Percentiles rank a stretch among this genome's conserved stretches.
Evolutionary conservation across 2,888 invertebrate species (phyloP).

Genomic region (Lepeophtheirus nordmannii): DNA sequence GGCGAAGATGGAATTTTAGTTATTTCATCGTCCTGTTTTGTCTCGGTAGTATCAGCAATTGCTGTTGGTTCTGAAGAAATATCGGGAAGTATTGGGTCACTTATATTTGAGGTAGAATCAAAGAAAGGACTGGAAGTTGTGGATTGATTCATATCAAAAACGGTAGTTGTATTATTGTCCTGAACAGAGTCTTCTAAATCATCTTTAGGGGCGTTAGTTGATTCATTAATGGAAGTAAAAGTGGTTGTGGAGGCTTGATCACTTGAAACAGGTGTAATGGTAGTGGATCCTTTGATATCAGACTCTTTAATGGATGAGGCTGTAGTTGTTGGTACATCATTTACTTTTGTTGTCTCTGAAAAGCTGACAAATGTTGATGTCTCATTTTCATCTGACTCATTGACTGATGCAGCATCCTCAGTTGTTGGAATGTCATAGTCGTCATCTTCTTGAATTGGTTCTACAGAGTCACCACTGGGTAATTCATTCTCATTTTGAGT

Average conservation of each 20-base stretch:
- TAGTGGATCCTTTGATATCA: too few species aligned
- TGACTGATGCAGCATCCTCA: slow-evolving; percentile 26
- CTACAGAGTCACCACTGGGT: too few species aligned
- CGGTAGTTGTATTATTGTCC: neutral
- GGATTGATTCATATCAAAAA: neutral
- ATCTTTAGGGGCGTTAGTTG: neutral
- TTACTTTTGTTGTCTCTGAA: slow-evolving; percentile 25
- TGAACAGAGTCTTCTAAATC: neutral
- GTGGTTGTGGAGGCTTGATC: neutral
- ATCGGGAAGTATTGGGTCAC: neutral
- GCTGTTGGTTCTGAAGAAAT: neutral
- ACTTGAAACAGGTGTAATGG: neutral
- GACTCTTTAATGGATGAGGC: slow-evolving; percentile 5
- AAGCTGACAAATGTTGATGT: slow-evolving; percentile 14
- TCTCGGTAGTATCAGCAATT: neutral
- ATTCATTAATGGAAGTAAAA: neutral
- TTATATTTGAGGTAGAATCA: neutral
- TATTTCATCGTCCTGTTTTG: neutral
- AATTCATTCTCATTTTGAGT: too few species aligned
- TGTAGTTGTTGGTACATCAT: slow-evolving; percentile 28
- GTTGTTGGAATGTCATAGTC: slow-evolving; percentile 27
- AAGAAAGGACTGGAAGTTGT: neutral
- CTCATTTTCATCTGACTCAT: slow-evolving; percentile 22
- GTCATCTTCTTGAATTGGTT: slow-evolving; percentile 20
- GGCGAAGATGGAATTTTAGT: neutral